Evolutionary conservation across 2,888 invertebrate species (phyloP).

Genomic region (Trichogramma dendrolimi): DNA sequence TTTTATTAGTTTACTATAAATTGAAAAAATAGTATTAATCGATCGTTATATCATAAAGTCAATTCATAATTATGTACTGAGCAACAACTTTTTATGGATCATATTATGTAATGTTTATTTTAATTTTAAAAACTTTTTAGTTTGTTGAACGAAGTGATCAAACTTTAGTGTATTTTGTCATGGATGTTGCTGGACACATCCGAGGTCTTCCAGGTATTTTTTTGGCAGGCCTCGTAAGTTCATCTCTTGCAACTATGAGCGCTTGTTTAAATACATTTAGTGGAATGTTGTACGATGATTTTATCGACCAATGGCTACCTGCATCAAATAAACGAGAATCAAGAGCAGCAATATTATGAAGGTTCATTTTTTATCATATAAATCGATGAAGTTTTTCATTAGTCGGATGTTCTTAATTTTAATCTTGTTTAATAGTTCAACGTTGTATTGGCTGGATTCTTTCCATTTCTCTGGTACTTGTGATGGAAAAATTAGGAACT

Average conservation of each 20-base stretch:
- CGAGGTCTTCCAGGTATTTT: constrained; percentile 74
- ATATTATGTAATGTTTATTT: constrained; percentile 7
- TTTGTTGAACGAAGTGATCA: constrained; percentile 50
- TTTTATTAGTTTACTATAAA: background rate
- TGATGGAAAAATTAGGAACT: constrained; percentile 62
- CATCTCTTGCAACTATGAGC: constrained; percentile 66
- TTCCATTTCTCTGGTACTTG: constrained; percentile 57
- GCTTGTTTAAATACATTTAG: constrained; percentile 61
- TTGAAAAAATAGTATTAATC: constrained; percentile 3
- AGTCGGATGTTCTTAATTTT: background rate
- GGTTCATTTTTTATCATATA: constrained; percentile 37
- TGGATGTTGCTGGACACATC: constrained; percentile 62
- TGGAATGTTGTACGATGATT: constrained; percentile 65
- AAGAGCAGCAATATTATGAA: constrained; percentile 60
- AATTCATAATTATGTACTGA: background rate
- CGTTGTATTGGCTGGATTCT: constrained; percentile 56
- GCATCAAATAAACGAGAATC: constrained; percentile 54
- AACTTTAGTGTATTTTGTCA: constrained; percentile 68
- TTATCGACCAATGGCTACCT: constrained; percentile 58
- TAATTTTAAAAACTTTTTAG: constrained; percentile 25
- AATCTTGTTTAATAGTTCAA: constrained; percentile 46
- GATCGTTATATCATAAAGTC: no score
- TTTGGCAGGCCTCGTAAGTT: constrained; percentile 70
- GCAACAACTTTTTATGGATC: constrained; percentile 26
- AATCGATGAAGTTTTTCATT: background rate